phyloP scores from a whole-genome alignment of 2,113 vertebrate species.

The Melanocharis versteri region DNA sequence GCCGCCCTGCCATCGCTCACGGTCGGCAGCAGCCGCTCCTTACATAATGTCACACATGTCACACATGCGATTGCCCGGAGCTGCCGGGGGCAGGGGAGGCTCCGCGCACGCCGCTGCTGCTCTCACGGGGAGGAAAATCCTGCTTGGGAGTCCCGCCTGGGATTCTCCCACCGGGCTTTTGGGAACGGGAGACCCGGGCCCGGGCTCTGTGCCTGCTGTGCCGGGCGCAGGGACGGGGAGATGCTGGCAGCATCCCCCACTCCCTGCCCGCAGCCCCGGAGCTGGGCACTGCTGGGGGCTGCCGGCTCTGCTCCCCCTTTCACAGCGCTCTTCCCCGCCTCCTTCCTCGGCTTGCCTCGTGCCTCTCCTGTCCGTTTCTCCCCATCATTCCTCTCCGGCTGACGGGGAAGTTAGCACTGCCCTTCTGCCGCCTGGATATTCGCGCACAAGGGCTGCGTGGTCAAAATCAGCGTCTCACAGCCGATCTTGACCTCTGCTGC shows the following conservation, averaged over 20 bases:
- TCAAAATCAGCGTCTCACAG: not conserved
- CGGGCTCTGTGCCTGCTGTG: rapidly evolving
- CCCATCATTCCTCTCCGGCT: not conserved
- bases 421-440: not conserved
- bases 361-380: not conserved
- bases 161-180: not conserved
- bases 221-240: not conserved
- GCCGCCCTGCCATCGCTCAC: not conserved
- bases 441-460: rapidly evolving
- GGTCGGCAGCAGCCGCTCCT: not conserved
- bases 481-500: not conserved
- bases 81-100: not conserved
- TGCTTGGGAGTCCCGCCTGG: not conserved
- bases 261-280: not conserved
- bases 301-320: not conserved
- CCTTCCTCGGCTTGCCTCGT: not conserved
- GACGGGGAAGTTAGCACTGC: not conserved
- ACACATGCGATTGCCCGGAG: not conserved
- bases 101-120: not conserved
- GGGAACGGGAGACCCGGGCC: not conserved
- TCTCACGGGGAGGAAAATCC: not conserved
- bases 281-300: not conserved
- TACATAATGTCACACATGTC: not conserved
- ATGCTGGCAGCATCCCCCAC: not conserved
- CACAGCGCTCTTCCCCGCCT: rapidly evolving